Conservation (phyloP, 2,113 vertebrate species). For the Platysternon megacephalum region DNA sequence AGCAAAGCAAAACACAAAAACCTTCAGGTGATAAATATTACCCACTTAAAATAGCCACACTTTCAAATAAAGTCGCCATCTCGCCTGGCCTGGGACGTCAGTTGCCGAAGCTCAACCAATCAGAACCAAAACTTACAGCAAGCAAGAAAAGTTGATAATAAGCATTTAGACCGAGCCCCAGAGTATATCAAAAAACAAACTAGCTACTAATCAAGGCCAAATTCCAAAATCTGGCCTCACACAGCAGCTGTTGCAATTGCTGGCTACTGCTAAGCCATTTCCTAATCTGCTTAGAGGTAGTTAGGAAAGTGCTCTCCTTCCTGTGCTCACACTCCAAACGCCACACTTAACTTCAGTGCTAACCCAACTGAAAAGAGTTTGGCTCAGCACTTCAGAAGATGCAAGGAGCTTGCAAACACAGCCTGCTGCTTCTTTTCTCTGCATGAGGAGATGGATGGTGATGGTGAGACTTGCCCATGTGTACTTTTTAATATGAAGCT, state of each 20-base stretch:
- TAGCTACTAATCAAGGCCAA: neutral
- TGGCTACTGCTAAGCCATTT: fast-evolving
- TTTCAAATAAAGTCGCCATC: fast-evolving
- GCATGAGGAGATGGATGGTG: neutral
- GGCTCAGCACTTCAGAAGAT: neutral
- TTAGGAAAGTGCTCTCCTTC: neutral
- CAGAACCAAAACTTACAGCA: fast-evolving
- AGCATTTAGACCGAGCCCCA: fast-evolving
- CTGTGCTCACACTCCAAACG: neutral
- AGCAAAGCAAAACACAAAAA: fast-evolving
- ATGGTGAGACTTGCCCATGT: neutral
- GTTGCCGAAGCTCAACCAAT: fast-evolving
- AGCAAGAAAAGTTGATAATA: neutral
- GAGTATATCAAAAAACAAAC: neutral
- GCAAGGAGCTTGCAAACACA: neutral
- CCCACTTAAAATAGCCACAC: fast-evolving
- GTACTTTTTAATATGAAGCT: neutral
- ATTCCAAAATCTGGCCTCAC: fast-evolving
- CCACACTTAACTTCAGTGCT: fast-evolving
- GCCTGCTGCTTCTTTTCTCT: neutral
- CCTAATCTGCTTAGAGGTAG: fast-evolving
- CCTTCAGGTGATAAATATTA: neutral
- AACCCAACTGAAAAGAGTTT: neutral
- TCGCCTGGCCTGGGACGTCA: fast-evolving
- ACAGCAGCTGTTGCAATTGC: neutral